A percentile compares a stretch with the other conserved stretches of the same genome.
These are phyloP conservation scores for Pipistrellus nathusii DNA, from an alignment of 2,797 vertebrate genomes.

Conservation along the genomic window DNA sequence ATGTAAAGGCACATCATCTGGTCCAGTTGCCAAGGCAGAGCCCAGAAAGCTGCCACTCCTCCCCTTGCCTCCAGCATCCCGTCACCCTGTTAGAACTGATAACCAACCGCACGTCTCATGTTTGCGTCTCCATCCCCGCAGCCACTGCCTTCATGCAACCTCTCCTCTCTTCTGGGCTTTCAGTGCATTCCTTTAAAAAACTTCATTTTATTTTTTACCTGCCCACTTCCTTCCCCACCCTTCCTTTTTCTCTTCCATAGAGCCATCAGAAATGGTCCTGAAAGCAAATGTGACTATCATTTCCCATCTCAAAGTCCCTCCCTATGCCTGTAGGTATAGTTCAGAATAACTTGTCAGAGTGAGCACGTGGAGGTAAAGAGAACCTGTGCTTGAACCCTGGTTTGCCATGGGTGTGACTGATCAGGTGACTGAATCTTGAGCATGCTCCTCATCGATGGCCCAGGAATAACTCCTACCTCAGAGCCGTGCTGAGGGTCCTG, in stretches of 20 bases:
- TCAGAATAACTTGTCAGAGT: neutral
- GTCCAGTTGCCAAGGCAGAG: neutral
- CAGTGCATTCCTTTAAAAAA: neutral
- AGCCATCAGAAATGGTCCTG: neutral
- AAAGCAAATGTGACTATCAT: neutral
- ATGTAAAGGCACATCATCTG: neutral
- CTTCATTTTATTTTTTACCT: neutral
- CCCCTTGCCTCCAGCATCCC: neutral
- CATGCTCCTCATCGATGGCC: slow-evolving; percentile 43
- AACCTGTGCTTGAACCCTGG: slow-evolving; percentile 37
- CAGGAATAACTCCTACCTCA: slow-evolving; percentile 75
- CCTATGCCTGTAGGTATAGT: neutral
- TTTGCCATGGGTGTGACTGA: slow-evolving; percentile 50
- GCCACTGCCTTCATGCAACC: neutral
- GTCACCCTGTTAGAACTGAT: neutral
- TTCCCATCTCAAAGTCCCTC: neutral
- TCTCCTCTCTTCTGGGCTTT: neutral
- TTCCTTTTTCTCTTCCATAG: neutral
- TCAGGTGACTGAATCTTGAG: slow-evolving; percentile 35
- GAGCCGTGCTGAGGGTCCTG: slow-evolving; percentile 41
- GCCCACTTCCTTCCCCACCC: neutral
- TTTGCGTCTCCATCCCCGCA: accelerated
- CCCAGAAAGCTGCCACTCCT: neutral
- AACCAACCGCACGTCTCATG: neutral
- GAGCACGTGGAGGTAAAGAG: slow-evolving; percentile 8